A percentile compares a stretch with the other conserved stretches of the same genome.
phyloP scores from a whole-genome alignment of 2,797 vertebrate genomes.

The Florisuga fusca region DNA sequence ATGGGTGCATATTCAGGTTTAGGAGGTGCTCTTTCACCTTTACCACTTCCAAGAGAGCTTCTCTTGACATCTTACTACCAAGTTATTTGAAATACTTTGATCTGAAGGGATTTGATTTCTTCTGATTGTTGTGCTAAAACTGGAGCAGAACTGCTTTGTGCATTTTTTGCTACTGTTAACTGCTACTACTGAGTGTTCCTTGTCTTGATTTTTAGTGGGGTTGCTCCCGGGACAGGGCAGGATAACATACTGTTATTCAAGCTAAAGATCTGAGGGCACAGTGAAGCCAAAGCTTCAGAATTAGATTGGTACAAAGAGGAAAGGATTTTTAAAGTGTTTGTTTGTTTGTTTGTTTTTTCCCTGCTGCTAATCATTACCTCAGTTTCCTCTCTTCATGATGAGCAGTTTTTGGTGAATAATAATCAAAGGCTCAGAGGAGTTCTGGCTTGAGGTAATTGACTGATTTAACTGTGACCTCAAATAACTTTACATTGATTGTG shows the following conservation, averaged over 20 bases:
- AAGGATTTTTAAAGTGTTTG: neutral
- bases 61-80: neutral
- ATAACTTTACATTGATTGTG: neutral
- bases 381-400: neutral
- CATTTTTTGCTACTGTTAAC: neutral
- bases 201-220: neutral
- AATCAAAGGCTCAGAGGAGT: neutral
- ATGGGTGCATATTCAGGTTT: neutral
- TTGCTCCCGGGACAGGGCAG: neutral
- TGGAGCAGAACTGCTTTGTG: neutral
- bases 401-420: neutral
- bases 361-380: neutral
- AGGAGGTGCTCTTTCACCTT: neutral
- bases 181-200: neutral
- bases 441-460: neutral
- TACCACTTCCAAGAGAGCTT: neutral
- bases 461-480: neutral
- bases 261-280: no score
- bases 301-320: neutral
- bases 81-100: neutral
- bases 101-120: neutral
- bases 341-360: neutral
- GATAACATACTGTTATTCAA: neutral
- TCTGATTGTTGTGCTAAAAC: neutral
- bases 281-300: neutral